Evolutionary conservation across 2,888 invertebrate genomes (phyloP), one percentile per base, ranked within the genome.

Genomic region (Operophtera brumata): DNA sequence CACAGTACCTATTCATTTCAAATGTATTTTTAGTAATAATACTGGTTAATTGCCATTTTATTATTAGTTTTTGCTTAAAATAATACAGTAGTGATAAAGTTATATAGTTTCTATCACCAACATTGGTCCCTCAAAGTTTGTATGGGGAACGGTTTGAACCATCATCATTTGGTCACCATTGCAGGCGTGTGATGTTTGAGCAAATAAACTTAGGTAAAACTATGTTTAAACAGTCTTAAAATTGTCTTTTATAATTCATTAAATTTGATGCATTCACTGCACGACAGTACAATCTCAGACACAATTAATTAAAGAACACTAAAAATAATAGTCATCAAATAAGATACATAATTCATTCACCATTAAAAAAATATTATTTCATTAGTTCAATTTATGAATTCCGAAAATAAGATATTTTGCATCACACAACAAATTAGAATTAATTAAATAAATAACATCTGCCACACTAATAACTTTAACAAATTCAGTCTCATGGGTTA

Each of bases 401-500:
- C 44, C 40, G 34, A 39, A 54, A 57, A 9, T 7, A 30, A 30
- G 5, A 20, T 41, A 59, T 47, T 52, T 61, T 53, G 49, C 41
- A 56, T 49, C 32, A 53, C 34, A 42, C 48, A 58, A 59, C 41
- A 50, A 47, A 51, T 42, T 43, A 45, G 28, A 32, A 49, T 45
- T 48, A 42, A 45, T 55, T 14, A 51, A 59, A 52, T 49, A 85
- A 86, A 89, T 87, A 86, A 86, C 84, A 80, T 82, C 79, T 73
- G n/a, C 68, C 74, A 77, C 69, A 66, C 70, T 71, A 80, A 81
- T 75, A 57, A 64, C 57, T 78, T 82, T 83, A 86, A 87, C 84
- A 85, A 88, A 88, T 87, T 90, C 89, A 90, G 89, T 90, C 89
- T 90, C 86, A 88, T 89, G 81, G 78, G 81, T 84, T 77, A 79